Evolutionary conservation across 2,113 vertebrate genomes (phyloP).

Genomic region (Lathamus discolor): DNA sequence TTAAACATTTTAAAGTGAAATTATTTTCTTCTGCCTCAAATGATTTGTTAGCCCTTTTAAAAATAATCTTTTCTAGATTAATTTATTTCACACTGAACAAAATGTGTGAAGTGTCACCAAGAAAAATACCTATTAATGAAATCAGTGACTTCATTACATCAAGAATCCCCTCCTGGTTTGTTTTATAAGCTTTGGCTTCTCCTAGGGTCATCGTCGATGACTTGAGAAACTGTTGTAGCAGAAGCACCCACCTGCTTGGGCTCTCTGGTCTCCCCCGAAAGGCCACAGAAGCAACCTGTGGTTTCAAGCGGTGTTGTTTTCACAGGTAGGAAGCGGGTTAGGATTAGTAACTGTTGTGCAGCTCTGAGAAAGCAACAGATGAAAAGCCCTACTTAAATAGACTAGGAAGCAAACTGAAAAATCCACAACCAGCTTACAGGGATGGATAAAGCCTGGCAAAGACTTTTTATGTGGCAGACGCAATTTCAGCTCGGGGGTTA

Average conservation of each 20-base stretch:
- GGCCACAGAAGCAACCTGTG: background rate
- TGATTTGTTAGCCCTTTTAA: background rate
- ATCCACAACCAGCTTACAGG: background rate
- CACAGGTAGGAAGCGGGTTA: background rate
- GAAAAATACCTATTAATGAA: conserved; percentile 3
- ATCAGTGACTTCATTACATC: background rate
- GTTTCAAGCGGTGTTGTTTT: background rate
- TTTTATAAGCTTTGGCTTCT: background rate
- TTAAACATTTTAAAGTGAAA: background rate
- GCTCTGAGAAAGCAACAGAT: background rate
- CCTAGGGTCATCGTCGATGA: accelerated
- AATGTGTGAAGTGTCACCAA: background rate
- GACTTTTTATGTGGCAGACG: background rate
- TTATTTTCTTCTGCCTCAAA: background rate
- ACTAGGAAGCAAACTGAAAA: background rate
- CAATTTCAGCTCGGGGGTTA: background rate
- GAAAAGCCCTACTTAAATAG: background rate
- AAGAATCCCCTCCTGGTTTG: background rate
- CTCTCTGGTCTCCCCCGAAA: background rate
- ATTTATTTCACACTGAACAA: background rate
- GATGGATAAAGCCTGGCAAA: background rate
- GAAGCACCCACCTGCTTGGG: background rate
- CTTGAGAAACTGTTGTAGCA: background rate
- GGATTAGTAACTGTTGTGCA: background rate
- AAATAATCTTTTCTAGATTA: background rate